Conservation (phyloP, 2,797 vertebrate genomes). For the Anableps anableps region DNA sequence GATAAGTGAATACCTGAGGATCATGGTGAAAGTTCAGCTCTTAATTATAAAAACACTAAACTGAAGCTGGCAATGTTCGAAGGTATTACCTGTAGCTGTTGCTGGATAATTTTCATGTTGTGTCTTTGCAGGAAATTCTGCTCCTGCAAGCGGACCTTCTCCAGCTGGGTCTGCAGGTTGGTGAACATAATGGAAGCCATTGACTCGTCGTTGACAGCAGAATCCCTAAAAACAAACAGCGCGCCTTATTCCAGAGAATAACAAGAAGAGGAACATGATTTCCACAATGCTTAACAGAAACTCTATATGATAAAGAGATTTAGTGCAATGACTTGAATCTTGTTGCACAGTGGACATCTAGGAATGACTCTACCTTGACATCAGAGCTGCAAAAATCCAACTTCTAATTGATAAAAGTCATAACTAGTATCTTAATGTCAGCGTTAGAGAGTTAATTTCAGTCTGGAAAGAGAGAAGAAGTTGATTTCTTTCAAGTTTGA, state of each 20-base stretch:
- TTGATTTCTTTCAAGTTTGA: neutral
- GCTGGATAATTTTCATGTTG: constrained; percentile 94
- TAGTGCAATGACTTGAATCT: neutral
- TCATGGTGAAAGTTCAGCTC: neutral
- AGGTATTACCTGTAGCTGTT: constrained; percentile 88
- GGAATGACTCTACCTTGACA: neutral
- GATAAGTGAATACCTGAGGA: neutral
- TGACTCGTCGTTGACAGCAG: constrained; percentile 89
- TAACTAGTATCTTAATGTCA: neutral
- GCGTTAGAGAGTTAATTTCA: neutral
- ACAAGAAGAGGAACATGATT: neutral
- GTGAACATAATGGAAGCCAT: constrained; percentile 89
- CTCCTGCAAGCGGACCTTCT: constrained; percentile 89
- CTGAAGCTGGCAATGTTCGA: neutral
- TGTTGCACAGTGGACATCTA: neutral
- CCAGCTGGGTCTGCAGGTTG: constrained; percentile 91
- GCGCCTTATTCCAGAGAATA: neutral
- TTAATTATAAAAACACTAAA: neutral
- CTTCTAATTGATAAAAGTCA: neutral
- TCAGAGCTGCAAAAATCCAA: neutral
- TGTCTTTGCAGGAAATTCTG: constrained; percentile 94
- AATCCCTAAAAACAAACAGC: constrained; percentile 83
- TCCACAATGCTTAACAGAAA: neutral
- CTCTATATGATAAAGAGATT: neutral
- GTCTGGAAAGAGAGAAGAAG: neutral